A percentile compares a stretch with the other conserved stretches of the same genome.
These are phyloP conservation scores for Corella eumyota DNA, from an alignment of 23 tunicate species.

Conservation along the genomic window DNA sequence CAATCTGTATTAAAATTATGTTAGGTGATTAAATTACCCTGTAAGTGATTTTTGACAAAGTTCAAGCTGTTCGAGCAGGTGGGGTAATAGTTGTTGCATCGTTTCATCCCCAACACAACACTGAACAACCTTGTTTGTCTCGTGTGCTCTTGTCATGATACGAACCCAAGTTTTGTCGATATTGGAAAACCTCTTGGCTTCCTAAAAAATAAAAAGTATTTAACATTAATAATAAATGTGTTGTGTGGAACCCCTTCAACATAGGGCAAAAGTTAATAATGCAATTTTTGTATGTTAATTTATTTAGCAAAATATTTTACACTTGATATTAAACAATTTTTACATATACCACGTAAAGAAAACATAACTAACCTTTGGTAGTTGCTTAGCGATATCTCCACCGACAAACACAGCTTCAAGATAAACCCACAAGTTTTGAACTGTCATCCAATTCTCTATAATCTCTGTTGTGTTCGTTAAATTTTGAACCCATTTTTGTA, in stretches of 20 bases:
- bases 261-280: not conserved
- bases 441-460: constrained; percentile 95
- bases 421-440: constrained; percentile 94
- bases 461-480: constrained; percentile 89
- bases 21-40: too few relatives aligned
- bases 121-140: constrained; percentile 72
- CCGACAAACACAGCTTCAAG: constrained; percentile 97
- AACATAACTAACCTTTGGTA: constrained; percentile 88
- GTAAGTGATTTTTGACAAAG: constrained; percentile 90
- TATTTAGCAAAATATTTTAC: too few relatives aligned
- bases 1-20: not conserved
- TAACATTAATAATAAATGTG: not conserved
- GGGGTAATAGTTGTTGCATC: constrained; percentile 84
- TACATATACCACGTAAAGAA: too few relatives aligned
- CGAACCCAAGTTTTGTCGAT: constrained; percentile 98
- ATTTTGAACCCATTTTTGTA: constrained; percentile 91
- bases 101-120: constrained; percentile 98
- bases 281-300: too few relatives aligned
- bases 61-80: constrained; percentile 90
- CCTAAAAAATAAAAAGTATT: constrained; percentile 23
- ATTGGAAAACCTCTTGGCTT: constrained; percentile 89
- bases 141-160: constrained; percentile 96
- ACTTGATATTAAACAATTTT: too few relatives aligned
- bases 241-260: not conserved
- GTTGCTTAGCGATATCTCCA: constrained; percentile 93